Evolutionary conservation across 2,797 vertebrate species (phyloP).

Genomic region (Cetoscarus ocellatus): DNA sequence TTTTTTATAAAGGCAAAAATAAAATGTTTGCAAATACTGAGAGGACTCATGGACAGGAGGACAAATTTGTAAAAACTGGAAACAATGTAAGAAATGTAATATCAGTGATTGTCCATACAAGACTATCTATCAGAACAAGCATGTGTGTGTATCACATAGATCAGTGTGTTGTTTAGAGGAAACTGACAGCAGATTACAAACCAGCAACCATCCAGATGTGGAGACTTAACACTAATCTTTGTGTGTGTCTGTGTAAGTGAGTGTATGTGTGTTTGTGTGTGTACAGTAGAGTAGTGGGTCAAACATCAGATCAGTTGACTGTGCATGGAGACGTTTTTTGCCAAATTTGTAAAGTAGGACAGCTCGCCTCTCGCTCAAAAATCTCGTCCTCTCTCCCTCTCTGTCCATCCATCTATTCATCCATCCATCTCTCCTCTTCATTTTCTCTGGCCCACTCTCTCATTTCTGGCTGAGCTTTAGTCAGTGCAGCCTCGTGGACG

Average conservation of each 20-base stretch:
- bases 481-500: slow-evolving; percentile 7
- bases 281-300: slow-evolving; percentile 48
- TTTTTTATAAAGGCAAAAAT: too few species aligned
- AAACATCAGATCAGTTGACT: slow-evolving; percentile 19
- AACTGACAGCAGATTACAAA: slow-evolving; percentile 48
- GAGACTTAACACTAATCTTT: slow-evolving; percentile 31
- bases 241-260: slow-evolving; percentile 15
- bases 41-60: too few species aligned
- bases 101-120: background rate
- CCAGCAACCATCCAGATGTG: slow-evolving; percentile 40
- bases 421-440: background rate
- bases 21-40: too few species aligned
- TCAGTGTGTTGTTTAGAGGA: slow-evolving; percentile 25
- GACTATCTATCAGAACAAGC: background rate
- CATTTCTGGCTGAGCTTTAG: slow-evolving; percentile 14
- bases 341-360: slow-evolving; percentile 46
- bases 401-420: background rate
- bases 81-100: too few species aligned
- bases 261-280: slow-evolving; percentile 22
- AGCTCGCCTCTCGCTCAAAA: background rate
- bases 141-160: slow-evolving; percentile 2
- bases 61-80: too few species aligned
- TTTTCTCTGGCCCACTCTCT: background rate
- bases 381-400: too few species aligned
- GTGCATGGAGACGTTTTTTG: slow-evolving; percentile 18